These are phyloP conservation scores for Rattus rattus DNA, from an alignment of 2,113 vertebrate genomes.

Conservation along the genomic window DNA sequence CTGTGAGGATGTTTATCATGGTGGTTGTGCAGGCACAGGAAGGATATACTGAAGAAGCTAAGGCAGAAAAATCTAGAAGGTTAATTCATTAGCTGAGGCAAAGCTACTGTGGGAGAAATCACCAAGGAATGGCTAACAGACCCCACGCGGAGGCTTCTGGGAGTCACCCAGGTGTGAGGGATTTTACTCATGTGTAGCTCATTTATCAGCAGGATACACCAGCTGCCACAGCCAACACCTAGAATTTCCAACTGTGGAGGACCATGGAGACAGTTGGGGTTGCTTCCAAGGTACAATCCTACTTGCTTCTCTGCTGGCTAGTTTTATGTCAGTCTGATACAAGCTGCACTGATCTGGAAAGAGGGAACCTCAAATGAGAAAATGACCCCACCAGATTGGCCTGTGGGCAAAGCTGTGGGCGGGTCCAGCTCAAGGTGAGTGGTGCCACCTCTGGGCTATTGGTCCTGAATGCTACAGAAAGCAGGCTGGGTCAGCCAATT, in stretches of 20 bases:
- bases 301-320: not conserved
- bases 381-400: not conserved
- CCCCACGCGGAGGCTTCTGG: not conserved
- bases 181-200: not conserved
- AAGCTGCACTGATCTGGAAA: not conserved
- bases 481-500: not conserved
- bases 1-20: not conserved
- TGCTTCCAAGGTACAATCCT: not conserved
- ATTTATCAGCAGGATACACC: rapidly evolving
- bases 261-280: not conserved
- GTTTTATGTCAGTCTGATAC: not conserved
- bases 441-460: not conserved
- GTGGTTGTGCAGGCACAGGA: not conserved
- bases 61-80: not conserved
- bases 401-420: not conserved
- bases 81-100: not conserved
- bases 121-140: not conserved
- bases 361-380: not conserved
- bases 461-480: not conserved
- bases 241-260: rapidly evolving
- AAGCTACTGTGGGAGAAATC: not conserved
- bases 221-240: no score
- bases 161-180: rapidly evolving
- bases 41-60: not conserved
- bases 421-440: not conserved